phyloP scores from a whole-genome alignment of 2,888 invertebrate genomes.

The Mamestra brassicae region DNA sequence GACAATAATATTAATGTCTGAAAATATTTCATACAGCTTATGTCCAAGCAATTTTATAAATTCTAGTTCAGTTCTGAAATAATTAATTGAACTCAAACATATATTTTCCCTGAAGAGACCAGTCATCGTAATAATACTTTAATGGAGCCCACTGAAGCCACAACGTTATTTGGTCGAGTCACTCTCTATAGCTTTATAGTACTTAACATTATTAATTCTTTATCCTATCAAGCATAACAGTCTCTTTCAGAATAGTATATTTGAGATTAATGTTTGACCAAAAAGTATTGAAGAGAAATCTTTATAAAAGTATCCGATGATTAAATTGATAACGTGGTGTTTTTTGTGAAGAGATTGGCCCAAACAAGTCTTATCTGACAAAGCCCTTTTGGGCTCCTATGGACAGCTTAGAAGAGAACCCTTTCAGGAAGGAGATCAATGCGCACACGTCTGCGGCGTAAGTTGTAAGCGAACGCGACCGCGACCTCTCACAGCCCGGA shows the following conservation, averaged over 20 bases:
- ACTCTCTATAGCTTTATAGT: conserved; percentile 61
- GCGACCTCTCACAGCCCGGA: background rate
- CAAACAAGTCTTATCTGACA: conserved; percentile 83
- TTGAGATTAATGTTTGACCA: conserved; percentile 69
- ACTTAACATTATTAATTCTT: conserved; percentile 81
- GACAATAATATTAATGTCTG: background rate
- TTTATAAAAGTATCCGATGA: conserved; percentile 76
- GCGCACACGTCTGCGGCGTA: conserved; percentile 60
- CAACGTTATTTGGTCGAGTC: conserved; percentile 66
- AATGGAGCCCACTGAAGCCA: conserved; percentile 64
- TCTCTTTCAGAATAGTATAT: conserved; percentile 68
- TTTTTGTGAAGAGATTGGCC: conserved; percentile 80
- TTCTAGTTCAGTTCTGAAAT: conserved; percentile 7
- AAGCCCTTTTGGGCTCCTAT: conserved; percentile 79
- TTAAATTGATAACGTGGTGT: conserved; percentile 84
- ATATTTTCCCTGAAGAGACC: conserved; percentile 61
- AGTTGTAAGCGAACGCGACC: conserved; percentile 48
- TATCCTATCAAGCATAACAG: conserved; percentile 71
- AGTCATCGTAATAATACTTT: conserved; percentile 65
- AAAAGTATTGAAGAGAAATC: conserved; percentile 65
- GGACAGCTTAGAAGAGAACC: conserved; percentile 82
- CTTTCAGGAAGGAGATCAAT: conserved; percentile 85
- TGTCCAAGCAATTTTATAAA: background rate
- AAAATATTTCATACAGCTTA: conserved; percentile 1
- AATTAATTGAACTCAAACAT: conserved; percentile 48